Evolutionary conservation across 1,140 invertebrate genomes (phyloP).

Genomic region (Drosophila aff.): DNA sequence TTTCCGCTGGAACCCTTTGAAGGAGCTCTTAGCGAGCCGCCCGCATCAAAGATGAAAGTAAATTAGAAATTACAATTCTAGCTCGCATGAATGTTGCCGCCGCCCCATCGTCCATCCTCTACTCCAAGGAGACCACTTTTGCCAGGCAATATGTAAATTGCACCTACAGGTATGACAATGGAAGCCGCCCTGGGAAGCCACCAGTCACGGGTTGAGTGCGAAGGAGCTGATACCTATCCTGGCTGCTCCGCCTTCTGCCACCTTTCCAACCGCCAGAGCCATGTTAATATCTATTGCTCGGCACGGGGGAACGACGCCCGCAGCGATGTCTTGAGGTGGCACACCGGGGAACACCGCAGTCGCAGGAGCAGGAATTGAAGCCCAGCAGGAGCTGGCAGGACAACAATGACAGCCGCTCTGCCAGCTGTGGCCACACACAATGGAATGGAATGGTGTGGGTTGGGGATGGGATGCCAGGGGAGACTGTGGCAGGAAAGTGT

Average conservation of each 20-base stretch:
- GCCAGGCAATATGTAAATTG: conserved; percentile 58
- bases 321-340: conserved; percentile 37
- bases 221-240: neutral
- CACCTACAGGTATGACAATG: conserved; percentile 65
- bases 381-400: conserved; percentile 32
- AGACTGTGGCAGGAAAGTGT: conserved; percentile 1
- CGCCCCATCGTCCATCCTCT: neutral
- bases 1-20: conserved; percentile 1
- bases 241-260: neutral
- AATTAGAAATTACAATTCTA: conserved; percentile 49
- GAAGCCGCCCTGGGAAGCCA: conserved; percentile 36
- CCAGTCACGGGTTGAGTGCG: conserved; percentile 5
- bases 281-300: conserved; percentile 31
- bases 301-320: conserved; percentile 17
- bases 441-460: neutral
- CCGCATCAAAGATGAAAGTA: conserved; percentile 50
- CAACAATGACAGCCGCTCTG: conserved; percentile 30
- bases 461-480: neutral
- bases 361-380: neutral
- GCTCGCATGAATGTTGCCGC: neutral
- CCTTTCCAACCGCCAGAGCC: neutral
- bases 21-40: neutral
- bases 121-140: conserved; percentile 9
- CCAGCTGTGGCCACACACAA: conserved; percentile 27
- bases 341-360: conserved; percentile 22